These are phyloP conservation scores for Picus viridis DNA, from an alignment of 2,797 vertebrate species.

Conservation along the genomic window DNA sequence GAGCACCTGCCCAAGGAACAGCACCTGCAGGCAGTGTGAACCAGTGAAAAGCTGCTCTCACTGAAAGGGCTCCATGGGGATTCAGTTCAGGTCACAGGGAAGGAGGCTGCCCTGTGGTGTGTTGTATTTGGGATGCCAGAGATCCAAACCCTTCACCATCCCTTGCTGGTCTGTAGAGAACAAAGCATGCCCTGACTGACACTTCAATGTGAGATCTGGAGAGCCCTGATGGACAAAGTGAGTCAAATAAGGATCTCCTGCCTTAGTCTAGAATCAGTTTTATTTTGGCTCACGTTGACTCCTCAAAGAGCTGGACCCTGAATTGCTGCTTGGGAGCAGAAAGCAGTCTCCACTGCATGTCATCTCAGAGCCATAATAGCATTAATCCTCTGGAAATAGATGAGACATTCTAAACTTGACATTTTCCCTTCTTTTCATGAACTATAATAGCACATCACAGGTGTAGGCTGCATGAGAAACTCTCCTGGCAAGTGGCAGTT, in stretches of 20 bases:
- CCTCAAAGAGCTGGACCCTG: not conserved
- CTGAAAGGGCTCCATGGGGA: not conserved
- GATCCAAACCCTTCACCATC: not conserved
- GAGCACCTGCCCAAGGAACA: not conserved
- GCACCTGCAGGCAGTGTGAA: not conserved
- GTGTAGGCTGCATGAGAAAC: not conserved
- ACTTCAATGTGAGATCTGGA: not conserved
- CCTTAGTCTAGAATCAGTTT: not conserved
- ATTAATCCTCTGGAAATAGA: conserved; percentile 2
- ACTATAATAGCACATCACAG: conserved; percentile 24
- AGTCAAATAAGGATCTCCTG: not conserved
- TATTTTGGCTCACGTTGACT: not conserved
- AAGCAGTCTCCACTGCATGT: not conserved
- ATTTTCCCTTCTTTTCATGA: conserved; percentile 28
- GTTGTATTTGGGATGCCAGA: not conserved
- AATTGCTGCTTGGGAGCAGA: not conserved
- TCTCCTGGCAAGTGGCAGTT: not conserved
- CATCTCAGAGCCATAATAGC: not conserved
- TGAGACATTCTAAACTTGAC: not conserved
- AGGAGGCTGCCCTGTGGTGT: not conserved
- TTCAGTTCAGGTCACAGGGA: not conserved
- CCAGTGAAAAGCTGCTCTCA: not conserved
- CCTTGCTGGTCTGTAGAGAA: not conserved
- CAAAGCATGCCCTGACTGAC: not conserved
- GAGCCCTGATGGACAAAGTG: not conserved